Evolutionary conservation across 2,797 vertebrate genomes (phyloP).

Genomic region (Pangasius mekongensis): DNA sequence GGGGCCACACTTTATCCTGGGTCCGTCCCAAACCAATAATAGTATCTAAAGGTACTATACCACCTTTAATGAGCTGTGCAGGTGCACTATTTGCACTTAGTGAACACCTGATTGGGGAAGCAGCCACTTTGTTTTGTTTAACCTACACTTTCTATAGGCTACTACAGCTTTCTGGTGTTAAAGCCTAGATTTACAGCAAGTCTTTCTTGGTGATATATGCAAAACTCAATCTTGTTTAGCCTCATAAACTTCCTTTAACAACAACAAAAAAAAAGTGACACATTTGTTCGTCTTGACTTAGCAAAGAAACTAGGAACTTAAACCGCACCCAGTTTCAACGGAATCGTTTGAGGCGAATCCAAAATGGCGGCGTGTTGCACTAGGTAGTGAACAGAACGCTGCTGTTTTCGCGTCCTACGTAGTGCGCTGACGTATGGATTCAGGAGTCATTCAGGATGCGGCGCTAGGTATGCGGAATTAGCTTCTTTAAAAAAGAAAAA

Average conservation of each 20-base stretch:
- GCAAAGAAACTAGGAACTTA: neutral
- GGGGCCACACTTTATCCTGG: neutral
- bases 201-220: neutral
- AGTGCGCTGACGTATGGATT: neutral
- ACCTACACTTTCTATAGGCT: neutral
- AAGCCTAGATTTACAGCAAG: neutral
- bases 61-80: neutral
- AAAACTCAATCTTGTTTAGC: neutral
- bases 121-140: neutral
- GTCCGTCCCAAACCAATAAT: neutral
- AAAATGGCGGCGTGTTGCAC: neutral
- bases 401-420: neutral
- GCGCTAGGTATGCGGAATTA: neutral
- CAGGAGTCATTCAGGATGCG: neutral
- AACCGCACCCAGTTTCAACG: conserved; percentile 26
- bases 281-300: neutral
- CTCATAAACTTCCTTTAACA: neutral
- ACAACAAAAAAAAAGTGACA: neutral
- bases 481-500: neutral
- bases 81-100: neutral
- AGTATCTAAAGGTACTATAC: neutral
- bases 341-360: neutral
- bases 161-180: neutral
- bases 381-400: neutral
- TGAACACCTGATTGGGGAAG: neutral